Evolutionary conservation across 2,797 vertebrate species (phyloP), one percentile per base, ranked within the genome.

Genomic region (Oreochromis mossambicus): DNA sequence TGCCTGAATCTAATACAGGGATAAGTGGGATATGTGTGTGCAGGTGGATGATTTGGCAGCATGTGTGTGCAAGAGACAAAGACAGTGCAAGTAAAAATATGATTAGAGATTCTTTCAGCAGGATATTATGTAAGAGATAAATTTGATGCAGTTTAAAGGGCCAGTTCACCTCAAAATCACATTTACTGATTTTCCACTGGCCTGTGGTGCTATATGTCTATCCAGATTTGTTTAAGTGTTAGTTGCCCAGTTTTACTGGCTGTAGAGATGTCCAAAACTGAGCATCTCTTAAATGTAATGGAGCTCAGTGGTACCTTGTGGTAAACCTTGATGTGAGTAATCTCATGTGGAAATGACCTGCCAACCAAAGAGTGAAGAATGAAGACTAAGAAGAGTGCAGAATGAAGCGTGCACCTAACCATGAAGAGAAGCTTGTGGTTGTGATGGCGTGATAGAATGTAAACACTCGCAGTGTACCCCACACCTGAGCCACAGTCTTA

Each of bases 1-100:
- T 84, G 51, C 6, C 36, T 92, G 88, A 94, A 89, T 91, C 77
- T 91, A 92, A 95, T 91, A 92, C 86, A 87, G 85, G 86, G 89
- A 92, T 92, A 85, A 91, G 80, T 46, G 32, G 76, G 56, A n/a
- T 12, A 66, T 80, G 66, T 51, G 66, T 26, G 68, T 76, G 77
- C 83, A 89, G 88, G 90, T 95, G 92, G 81, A 83, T 77, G 79
- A 87, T 82, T 89, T 95, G 92, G 89, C 90, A 90, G 80, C 50
- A 9, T 34, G 58, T 86, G 54, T 56, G 56, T 24, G 7, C 75
- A 54, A 32, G 75, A 85, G 78, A 86, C 26, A 61, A 87, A 82
- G 82, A 90, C 51, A 38, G 34, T 55, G 80, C 3, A 52, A 81
- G 82, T 78, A 63, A 80, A 77, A 89, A 77, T 70, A 78, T 41